Conservation (phyloP, 2,113 vertebrate species). For the Myrmecobius fasciatus region DNA sequence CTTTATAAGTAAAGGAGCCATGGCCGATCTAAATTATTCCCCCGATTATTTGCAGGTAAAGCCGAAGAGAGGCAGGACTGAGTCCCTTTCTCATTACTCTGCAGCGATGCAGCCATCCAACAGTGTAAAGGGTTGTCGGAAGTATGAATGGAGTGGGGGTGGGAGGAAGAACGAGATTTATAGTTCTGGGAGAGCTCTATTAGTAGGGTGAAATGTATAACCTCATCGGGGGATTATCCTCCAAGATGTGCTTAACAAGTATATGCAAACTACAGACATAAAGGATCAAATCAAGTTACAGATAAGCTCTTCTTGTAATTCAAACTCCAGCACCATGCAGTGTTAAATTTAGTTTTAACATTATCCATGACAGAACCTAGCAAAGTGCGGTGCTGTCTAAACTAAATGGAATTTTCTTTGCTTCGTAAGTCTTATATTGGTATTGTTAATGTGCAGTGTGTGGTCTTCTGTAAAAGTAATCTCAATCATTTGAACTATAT, state of each 20-base stretch:
- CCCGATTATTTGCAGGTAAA: neutral
- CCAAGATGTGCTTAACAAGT: neutral
- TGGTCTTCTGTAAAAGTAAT: slow-evolving; percentile 49
- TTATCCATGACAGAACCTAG: slow-evolving; percentile 38
- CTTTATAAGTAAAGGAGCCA: neutral
- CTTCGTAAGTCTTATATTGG: neutral
- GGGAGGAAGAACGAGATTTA: neutral
- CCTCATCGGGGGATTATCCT: neutral
- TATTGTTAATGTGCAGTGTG: neutral
- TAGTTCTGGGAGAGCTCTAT: neutral
- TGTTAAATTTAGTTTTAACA: slow-evolving; percentile 30
- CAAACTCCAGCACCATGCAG: neutral
- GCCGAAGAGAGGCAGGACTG: neutral
- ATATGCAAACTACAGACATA: neutral
- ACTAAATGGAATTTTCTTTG: slow-evolving; percentile 11
- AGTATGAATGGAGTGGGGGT: neutral
- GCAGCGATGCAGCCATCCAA: neutral
- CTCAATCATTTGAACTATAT: neutral
- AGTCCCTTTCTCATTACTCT: neutral
- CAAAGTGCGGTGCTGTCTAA: neutral
- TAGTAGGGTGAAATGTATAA: neutral
- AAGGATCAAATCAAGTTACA: slow-evolving; percentile 8
- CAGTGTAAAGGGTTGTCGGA: neutral
- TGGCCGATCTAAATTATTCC: neutral
- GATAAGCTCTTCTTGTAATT: slow-evolving; percentile 9